Evolutionary conservation across 2,888 invertebrate species (phyloP).

Genomic region (Charanyca ferruginea): DNA sequence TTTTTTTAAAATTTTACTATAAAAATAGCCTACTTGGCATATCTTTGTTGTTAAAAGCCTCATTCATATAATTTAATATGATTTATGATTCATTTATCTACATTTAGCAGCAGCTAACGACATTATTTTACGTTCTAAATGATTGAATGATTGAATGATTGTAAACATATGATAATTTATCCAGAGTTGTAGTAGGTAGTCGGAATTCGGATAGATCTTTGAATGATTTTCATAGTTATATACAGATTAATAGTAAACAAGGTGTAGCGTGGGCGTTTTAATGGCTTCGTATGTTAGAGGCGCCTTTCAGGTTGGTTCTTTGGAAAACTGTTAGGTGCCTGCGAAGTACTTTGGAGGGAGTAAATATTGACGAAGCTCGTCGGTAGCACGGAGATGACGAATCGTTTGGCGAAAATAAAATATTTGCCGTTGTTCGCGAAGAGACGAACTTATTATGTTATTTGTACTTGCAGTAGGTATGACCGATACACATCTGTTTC

Average conservation of each 20-base stretch:
- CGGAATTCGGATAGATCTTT: slow-evolving; percentile 33
- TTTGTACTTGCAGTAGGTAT: slow-evolving; percentile 24
- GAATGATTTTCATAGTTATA: slow-evolving; percentile 57
- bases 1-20: slow-evolving; percentile 13
- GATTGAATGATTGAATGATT: too few relatives aligned
- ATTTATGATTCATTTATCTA: slow-evolving; percentile 39
- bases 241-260: slow-evolving; percentile 66
- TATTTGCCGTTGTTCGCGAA: slow-evolving; percentile 22
- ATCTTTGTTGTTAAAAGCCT: slow-evolving; percentile 20
- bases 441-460: slow-evolving; percentile 34
- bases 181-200: slow-evolving; percentile 26
- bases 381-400: slow-evolving; percentile 62
- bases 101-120: slow-evolving; percentile 41
- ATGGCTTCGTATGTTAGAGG: slow-evolving; percentile 67
- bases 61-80: slow-evolving; percentile 14
- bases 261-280: slow-evolving; percentile 61
- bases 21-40: slow-evolving; percentile 5
- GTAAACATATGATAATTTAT: slow-evolving; percentile 58
- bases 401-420: slow-evolving; percentile 65
- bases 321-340: slow-evolving; percentile 56
- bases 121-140: slow-evolving; percentile 33
- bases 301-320: slow-evolving; percentile 73
- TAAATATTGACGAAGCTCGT: slow-evolving; percentile 79
- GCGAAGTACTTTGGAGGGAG: slow-evolving; percentile 58
- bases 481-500: slow-evolving; percentile 50